These are phyloP conservation scores for Eledona agricola DNA, from an alignment of 2,888 invertebrate species.

Conservation along the genomic window DNA sequence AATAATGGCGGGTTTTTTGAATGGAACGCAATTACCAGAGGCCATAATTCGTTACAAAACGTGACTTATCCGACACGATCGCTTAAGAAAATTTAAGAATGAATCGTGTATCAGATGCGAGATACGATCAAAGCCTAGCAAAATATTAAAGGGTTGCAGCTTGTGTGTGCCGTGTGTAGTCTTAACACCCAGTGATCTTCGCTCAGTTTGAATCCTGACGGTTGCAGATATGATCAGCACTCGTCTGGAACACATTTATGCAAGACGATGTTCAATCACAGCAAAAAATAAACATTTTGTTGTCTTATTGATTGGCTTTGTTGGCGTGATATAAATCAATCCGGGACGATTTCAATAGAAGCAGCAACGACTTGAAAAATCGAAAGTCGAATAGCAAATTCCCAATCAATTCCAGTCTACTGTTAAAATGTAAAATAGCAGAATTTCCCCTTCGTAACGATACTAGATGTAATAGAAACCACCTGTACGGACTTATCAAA, in stretches of 20 bases:
- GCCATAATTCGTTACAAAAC: slow-evolving; percentile 30
- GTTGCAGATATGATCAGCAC: slow-evolving; percentile 20
- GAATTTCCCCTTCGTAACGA: slow-evolving; percentile 24
- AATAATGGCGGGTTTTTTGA: too few relatives aligned
- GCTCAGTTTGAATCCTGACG: slow-evolving; percentile 29
- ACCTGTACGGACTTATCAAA: slow-evolving; percentile 44
- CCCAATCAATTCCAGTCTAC: slow-evolving; percentile 3
- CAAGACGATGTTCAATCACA: slow-evolving; percentile 14
- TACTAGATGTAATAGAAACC: slow-evolving; percentile 29
- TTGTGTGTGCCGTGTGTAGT: slow-evolving; percentile 33
- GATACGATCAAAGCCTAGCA: slow-evolving; percentile 28
- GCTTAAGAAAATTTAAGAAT: slow-evolving; percentile 20
- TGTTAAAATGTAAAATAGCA: slow-evolving; percentile 15
- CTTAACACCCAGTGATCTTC: slow-evolving; percentile 35
- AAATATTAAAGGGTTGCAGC: slow-evolving; percentile 40
- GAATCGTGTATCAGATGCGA: slow-evolving; percentile 28
- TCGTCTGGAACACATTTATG: slow-evolving; percentile 19
- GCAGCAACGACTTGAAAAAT: not conserved
- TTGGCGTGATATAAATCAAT: slow-evolving; percentile 1
- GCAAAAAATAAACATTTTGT: slow-evolving; percentile 20
- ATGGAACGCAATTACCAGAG: too few relatives aligned
- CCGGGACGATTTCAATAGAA: not conserved
- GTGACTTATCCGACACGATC: slow-evolving; percentile 32
- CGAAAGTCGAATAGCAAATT: slow-evolving; percentile 2
- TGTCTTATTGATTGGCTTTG: slow-evolving; percentile 5